Conservation (phyloP, 2,113 vertebrate species). For the Egretta garzetta region DNA sequence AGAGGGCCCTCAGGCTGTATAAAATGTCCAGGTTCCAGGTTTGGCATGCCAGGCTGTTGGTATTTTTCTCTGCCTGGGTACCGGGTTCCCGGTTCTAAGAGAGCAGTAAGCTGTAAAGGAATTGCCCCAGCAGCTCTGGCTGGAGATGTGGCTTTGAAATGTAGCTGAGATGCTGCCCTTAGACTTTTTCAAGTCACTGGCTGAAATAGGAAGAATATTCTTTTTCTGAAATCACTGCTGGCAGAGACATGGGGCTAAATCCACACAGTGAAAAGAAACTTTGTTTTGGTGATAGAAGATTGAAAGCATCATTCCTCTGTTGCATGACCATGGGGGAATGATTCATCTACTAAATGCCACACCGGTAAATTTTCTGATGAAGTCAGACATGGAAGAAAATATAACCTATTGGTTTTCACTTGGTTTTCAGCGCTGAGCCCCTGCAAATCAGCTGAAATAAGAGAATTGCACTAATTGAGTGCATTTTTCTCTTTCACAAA, state of each 20-base stretch:
- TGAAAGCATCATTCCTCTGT: background rate
- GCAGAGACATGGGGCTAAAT: background rate
- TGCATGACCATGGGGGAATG: background rate
- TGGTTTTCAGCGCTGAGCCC: background rate
- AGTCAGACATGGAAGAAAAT: background rate
- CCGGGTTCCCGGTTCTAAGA: background rate
- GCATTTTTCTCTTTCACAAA: background rate
- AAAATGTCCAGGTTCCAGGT: background rate
- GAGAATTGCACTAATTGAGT: background rate
- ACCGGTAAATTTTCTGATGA: background rate
- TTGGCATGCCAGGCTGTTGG: background rate
- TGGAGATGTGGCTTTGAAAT: background rate
- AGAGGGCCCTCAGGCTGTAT: background rate
- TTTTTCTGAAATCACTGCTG: background rate
- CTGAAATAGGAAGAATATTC: background rate
- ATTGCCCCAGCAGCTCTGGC: background rate
- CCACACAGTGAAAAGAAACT: background rate
- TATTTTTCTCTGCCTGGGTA: background rate
- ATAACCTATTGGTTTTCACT: background rate
- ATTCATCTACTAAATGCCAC: background rate
- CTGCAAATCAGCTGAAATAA: background rate
- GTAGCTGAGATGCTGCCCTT: background rate
- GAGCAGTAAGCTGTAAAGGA: background rate
- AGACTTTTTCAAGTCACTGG: background rate
- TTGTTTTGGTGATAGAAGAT: background rate